These are phyloP conservation scores for Aphelinus certus DNA, from an alignment of 1,140 invertebrate genomes.

Conservation along the genomic window DNA sequence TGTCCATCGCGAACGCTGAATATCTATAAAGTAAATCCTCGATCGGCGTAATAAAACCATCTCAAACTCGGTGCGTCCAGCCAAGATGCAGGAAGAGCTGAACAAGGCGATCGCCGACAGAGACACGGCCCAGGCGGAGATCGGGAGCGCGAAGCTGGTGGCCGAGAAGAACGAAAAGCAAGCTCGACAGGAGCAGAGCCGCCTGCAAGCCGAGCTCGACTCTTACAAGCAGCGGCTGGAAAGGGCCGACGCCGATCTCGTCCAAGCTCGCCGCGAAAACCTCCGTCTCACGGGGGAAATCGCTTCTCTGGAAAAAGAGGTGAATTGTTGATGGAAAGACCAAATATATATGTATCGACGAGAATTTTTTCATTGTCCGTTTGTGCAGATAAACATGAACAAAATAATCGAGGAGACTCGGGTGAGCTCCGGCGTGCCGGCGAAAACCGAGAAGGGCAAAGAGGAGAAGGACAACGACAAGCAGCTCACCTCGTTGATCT, in stretches of 20 bases:
- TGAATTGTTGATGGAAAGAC: constrained; percentile 46
- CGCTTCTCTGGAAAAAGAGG: constrained; percentile 81
- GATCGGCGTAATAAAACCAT: constrained; percentile 10
- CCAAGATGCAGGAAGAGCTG: constrained; percentile 78
- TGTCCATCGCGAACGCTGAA: not conserved
- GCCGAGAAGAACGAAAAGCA: constrained; percentile 76
- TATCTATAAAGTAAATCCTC: not conserved
- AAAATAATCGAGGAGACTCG: constrained; percentile 52
- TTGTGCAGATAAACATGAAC: constrained; percentile 61
- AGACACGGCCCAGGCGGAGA: constrained; percentile 79
- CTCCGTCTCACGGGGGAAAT: constrained; percentile 79
- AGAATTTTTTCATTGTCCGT: no score
- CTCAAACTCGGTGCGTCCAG: constrained; percentile 53
- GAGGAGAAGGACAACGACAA: constrained; percentile 72
- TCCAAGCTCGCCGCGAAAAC: constrained; percentile 80
- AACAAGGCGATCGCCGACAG: constrained; percentile 77
- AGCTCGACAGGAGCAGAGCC: constrained; percentile 76
- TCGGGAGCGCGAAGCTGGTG: constrained; percentile 71
- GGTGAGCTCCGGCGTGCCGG: constrained; percentile 11
- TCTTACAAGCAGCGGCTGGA: constrained; percentile 80
- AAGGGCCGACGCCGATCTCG: constrained; percentile 78
- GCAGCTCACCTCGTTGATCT: constrained; percentile 76
- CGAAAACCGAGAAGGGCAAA: constrained; percentile 59
- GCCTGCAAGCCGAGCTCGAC: constrained; percentile 79
- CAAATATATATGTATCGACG: not conserved